A percentile compares a stretch with the other conserved stretches of the same genome.
phyloP scores from a whole-genome alignment of 2,113 vertebrate species.

The Panthera leo region DNA sequence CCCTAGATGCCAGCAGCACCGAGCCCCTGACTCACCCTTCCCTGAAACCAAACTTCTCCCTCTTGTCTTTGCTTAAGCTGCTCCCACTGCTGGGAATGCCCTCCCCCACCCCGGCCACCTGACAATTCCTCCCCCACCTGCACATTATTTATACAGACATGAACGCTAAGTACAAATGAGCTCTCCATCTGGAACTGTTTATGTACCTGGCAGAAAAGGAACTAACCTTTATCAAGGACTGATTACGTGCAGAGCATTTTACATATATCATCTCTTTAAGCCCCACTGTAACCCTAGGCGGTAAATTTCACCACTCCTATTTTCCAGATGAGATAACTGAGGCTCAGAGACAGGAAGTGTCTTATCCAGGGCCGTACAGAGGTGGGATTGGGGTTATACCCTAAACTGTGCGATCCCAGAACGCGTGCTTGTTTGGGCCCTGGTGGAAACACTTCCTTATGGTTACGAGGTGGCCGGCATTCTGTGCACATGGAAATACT shows the following conservation, averaged over 20 bases:
- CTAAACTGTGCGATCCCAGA: neutral
- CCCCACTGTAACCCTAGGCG: neutral
- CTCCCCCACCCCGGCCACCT: constrained; percentile 15
- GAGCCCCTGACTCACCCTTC: neutral
- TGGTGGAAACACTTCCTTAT: neutral
- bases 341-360: neutral
- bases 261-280: constrained; percentile 32
- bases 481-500: neutral
- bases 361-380: neutral
- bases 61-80: neutral
- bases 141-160: constrained; percentile 56
- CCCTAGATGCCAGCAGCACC: neutral
- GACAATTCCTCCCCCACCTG: constrained; percentile 65
- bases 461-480: no score
- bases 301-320: constrained; percentile 27
- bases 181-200: constrained; percentile 76
- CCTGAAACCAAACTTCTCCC: neutral
- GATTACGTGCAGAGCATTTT: neutral
- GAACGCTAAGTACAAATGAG: constrained; percentile 21
- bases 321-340: constrained; percentile 52
- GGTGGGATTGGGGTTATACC: neutral
- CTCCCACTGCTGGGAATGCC: neutral
- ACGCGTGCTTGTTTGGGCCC: neutral
- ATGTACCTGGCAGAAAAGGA: constrained; percentile 71
- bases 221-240: constrained; percentile 58